Base-by-base conservation (phyloP, 2,888 invertebrate genomes). In the Chymomyza amoena region DNA sequence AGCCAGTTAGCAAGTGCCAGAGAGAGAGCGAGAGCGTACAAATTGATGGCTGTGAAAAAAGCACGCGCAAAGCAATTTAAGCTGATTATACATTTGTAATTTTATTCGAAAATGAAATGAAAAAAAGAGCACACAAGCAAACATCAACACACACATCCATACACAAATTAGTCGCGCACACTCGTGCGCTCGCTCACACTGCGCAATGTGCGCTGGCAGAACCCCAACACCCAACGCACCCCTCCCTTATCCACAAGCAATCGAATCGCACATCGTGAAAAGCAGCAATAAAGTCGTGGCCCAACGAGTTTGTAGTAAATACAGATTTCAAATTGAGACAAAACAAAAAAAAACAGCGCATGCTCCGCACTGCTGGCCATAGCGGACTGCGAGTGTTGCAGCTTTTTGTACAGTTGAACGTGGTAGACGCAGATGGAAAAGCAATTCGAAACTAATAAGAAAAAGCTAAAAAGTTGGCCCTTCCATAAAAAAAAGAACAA, bases 81-180 rank as follows among this genome's bases (percentile, higher is more conserved):
- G 77, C 79, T 83, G 74, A 85, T 85, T 85, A 85, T 79, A 73
- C 79, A 85, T 83, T 85, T 85, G 80, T 88, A 80, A 86, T 83
- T 84, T 87, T 84, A 78, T 70, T 77, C 7, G 54, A 54, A 54
- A 51, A 75, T 67, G 69, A 77, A 81, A 80, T 76, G 45, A 64
- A 18, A 59, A 36, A 15, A 60, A 51, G n/a, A 63, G 32, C 59
- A 69, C 64, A 69, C 59, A 64, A 61, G 64, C 68, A 72, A 69
- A 51, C 39, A 61, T 20, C 67, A 39, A 63, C 9, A 68, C 36
- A 60, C 45, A 70, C 64, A 61, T 32, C 28, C 16, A 45, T 25
- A 61, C 61, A 70, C 50, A 64, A 20, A 54, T 54, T 18, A 18
- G 39, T 16, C 54, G 20, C 20, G 54, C 64, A 76, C 77, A 79